Conservation (phyloP, 2,113 vertebrate genomes). For the Mastomys coucha region DNA sequence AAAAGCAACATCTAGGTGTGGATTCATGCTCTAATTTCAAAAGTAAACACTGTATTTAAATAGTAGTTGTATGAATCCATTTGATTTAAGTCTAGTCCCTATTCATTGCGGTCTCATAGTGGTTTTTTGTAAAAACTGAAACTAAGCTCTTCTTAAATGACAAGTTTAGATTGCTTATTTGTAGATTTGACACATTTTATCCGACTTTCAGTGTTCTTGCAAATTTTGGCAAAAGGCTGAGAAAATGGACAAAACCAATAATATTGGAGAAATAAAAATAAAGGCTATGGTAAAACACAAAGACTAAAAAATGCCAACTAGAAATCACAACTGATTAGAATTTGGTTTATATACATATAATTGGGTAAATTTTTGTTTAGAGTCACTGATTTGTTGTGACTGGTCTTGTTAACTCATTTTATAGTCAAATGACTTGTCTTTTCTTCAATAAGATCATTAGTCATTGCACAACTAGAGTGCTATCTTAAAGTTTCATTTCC, state of each 20-base stretch:
- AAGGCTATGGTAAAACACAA: slow-evolving; percentile 84
- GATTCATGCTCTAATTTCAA: slow-evolving; percentile 85
- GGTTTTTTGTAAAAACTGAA: slow-evolving; percentile 67
- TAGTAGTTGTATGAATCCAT: slow-evolving; percentile 86
- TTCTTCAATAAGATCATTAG: slow-evolving; percentile 87
- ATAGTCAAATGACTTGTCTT: slow-evolving; percentile 89
- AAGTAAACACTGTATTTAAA: slow-evolving; percentile 85
- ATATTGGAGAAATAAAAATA: slow-evolving; percentile 88
- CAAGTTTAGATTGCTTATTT: slow-evolving; percentile 86
- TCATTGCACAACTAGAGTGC: slow-evolving; percentile 91
- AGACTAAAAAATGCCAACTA: slow-evolving; percentile 86
- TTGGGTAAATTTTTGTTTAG: slow-evolving; percentile 89
- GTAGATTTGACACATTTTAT: slow-evolving; percentile 88
- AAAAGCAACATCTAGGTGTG: slow-evolving; percentile 81
- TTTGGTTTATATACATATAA: slow-evolving; percentile 88
- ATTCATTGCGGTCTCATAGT: slow-evolving; percentile 84
- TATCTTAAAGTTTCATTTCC: slow-evolving; percentile 86
- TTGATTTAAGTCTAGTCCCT: slow-evolving; percentile 85
- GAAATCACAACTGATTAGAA: slow-evolving; percentile 87
- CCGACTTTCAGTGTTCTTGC: slow-evolving; percentile 88
- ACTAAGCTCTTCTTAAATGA: slow-evolving; percentile 86
- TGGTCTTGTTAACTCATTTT: slow-evolving; percentile 86
- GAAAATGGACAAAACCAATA: slow-evolving; percentile 85
- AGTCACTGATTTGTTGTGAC: slow-evolving; percentile 90
- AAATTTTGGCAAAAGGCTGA: slow-evolving; percentile 90